Percentiles rank a stretch among this genome's conserved stretches.
Evolutionary conservation across 1,140 invertebrate species (phyloP).

Genomic region (Laupala kohalensis): DNA sequence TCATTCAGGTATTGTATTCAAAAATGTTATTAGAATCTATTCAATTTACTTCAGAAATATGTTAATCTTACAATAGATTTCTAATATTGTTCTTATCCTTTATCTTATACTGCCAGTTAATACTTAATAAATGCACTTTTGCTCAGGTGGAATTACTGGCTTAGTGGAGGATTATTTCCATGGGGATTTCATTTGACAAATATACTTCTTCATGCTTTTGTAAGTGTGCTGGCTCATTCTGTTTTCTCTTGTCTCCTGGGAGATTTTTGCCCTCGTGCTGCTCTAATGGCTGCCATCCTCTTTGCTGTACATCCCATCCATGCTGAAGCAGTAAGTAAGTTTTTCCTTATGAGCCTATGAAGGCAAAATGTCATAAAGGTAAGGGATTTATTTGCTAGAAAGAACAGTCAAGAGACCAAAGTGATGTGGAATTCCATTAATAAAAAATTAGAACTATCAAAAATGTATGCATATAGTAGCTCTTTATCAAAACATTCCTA

Average conservation of each 20-base stretch:
- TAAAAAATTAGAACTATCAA: too few species aligned
- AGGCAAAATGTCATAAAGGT: too few species aligned
- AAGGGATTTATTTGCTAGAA: too few species aligned
- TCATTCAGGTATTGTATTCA: slow-evolving; percentile 52
- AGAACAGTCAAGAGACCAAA: too few species aligned
- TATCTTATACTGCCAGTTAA: not conserved
- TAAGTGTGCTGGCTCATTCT: slow-evolving; percentile 44
- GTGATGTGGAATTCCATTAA: too few species aligned
- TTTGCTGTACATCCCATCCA: slow-evolving; percentile 78
- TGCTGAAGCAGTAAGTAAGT: slow-evolving; percentile 49
- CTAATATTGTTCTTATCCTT: not conserved
- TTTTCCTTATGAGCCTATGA: too few species aligned
- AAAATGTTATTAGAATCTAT: not conserved
- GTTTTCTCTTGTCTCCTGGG: slow-evolving; percentile 37
- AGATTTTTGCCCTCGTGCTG: slow-evolving; percentile 22
- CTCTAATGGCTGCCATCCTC: slow-evolving; percentile 53
- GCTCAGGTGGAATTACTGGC: slow-evolving; percentile 46
- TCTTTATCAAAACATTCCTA: too few species aligned
- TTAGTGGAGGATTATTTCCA: slow-evolving; percentile 42
- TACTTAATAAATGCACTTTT: not conserved
- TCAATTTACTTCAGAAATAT: not conserved
- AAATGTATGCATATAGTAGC: too few species aligned
- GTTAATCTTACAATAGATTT: not conserved
- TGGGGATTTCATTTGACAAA: slow-evolving; percentile 60
- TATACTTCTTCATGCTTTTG: slow-evolving; percentile 50